Evolutionary conservation across 1,140 invertebrate genomes (phyloP).

Genomic region (Sitodiplosis mosellana): DNA sequence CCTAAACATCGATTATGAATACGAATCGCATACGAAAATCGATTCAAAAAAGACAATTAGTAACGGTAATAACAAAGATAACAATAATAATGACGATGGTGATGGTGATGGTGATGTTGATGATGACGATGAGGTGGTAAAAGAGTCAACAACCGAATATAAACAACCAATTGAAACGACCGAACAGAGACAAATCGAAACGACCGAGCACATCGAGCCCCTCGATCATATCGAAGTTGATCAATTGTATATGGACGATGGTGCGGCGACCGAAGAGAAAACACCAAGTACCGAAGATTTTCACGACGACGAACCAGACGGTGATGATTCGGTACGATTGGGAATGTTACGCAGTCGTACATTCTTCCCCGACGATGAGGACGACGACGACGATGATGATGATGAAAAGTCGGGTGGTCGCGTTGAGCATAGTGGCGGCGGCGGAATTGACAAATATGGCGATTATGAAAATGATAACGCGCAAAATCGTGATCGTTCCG

Average conservation of each 20-base stretch:
- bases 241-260: constrained; percentile 10
- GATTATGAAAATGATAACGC: too few relatives aligned
- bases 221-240: background rate
- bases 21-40: constrained; percentile 1
- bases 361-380: constrained; percentile 19
- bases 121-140: constrained; percentile 1
- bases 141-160: background rate
- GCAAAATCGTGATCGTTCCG: too few relatives aligned
- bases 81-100: constrained; percentile 13
- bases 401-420: constrained; percentile 1
- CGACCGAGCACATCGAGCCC: background rate
- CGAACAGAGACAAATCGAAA: constrained; percentile 1
- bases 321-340: constrained; percentile 1
- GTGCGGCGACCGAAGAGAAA: constrained; percentile 1
- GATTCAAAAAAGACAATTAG: background rate
- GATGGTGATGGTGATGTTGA: background rate
- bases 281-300: constrained; percentile 5
- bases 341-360: constrained; percentile 16
- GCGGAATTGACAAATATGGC: background rate
- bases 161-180: constrained; percentile 4
- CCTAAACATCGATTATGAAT: background rate
- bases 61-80: constrained; percentile 15
- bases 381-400: constrained; percentile 18
- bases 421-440: background rate
- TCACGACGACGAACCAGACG: constrained; percentile 8